Evolutionary conservation across 2,113 vertebrate species (phyloP).

Genomic region (Tragelaphus strepsiceros): DNA sequence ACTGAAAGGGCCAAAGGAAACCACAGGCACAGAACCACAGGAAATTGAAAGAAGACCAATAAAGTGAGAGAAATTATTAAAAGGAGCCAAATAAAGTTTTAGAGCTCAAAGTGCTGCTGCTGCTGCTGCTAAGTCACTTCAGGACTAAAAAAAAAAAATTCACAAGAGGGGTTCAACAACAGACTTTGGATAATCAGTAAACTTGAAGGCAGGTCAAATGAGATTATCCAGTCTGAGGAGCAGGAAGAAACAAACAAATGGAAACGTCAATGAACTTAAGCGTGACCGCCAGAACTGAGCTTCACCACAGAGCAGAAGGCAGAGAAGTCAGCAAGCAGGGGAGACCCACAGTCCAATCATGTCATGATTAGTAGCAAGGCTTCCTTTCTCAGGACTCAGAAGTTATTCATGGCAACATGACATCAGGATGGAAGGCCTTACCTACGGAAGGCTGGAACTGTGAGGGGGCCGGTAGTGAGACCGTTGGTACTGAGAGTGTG

Average conservation of each 20-base stretch:
- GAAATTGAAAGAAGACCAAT: background rate
- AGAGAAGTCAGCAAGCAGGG: background rate
- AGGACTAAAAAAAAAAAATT: background rate
- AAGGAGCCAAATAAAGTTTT: background rate
- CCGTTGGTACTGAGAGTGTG: conserved; percentile 91
- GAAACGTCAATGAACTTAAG: background rate
- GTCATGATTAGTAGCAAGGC: background rate
- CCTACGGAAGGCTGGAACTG: conserved; percentile 90
- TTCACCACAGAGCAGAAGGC: background rate
- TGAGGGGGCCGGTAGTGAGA: conserved; percentile 89
- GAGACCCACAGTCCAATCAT: background rate
- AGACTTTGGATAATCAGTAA: background rate
- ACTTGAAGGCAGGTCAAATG: background rate
- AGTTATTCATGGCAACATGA: background rate
- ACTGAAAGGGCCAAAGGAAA: background rate
- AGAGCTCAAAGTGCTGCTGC: background rate
- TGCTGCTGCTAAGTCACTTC: too few relatives aligned
- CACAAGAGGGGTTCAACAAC: background rate
- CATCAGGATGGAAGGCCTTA: conserved; percentile 58
- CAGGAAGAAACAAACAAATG: background rate
- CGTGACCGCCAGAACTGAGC: background rate
- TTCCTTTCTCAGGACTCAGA: background rate
- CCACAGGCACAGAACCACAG: background rate
- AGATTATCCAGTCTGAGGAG: background rate
- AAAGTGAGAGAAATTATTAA: background rate